Evolutionary conservation across 2,113 vertebrate genomes (phyloP), one percentile per base, ranked within the genome.

Genomic region (Vidua chalybeata): DNA sequence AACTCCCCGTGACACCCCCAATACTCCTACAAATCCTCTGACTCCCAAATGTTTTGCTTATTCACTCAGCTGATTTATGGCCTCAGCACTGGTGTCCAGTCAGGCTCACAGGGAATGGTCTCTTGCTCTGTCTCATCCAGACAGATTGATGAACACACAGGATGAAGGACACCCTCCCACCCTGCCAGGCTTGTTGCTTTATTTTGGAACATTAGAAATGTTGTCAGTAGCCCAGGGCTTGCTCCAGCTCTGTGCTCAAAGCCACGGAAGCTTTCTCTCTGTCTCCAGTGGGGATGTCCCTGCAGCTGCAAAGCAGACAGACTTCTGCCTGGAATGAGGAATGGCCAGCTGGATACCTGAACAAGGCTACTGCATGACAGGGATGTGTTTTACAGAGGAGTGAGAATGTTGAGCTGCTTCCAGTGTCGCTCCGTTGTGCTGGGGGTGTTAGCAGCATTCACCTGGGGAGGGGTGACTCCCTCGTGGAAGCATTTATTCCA

Each of bases 41-140:
- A 89, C 83, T 92, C 61, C 45, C 64, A 87, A 80, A 71, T 51
- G 91, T 89, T 95, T 91, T 89, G 27, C 84, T 84, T 89, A 63
- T 96, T 94, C 64, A 10, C 61, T 56, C 21, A 7, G 28, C 87
- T 96, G 89, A 96, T 96, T 95, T 87, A 92, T 76, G 69, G 77
- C 84, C 41, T 41, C 87, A 35, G n/a, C 27, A 1, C 61, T 48
- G 20, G 33, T 37, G 59, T 46, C 89, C 49, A 37, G 43, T 69
- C 56, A 7, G 51, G 20, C 28, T 82, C 52, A 35, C 59, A 49
- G 69, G 59, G 48, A 62, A 69, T 2, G 16, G 75, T 67, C 61
- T 81, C 80, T 46, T 67, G 41, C 26, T 62, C 31, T 74, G 55
- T 61, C 83, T 94, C 43, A 21, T 55, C 79, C 67, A 37, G 83